phyloP scores from a whole-genome alignment of 2,797 vertebrate species.

The Coranthus polyacanthus region DNA sequence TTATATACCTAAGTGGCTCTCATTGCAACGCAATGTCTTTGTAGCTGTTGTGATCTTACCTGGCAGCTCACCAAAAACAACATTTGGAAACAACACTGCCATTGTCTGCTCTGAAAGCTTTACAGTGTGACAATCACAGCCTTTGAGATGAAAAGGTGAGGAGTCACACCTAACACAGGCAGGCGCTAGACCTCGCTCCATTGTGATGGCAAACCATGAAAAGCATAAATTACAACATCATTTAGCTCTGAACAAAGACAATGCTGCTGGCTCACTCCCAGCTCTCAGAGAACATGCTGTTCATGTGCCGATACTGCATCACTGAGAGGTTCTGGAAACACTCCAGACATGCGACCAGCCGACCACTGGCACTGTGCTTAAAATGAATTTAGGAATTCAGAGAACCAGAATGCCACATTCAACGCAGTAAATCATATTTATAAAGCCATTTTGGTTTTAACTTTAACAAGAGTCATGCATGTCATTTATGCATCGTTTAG shows the following conservation, averaged over 20 bases:
- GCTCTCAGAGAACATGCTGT: conserved; percentile 61
- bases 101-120: conserved; percentile 35
- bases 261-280: conserved; percentile 47
- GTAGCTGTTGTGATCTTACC: conserved; percentile 26
- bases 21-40: conserved; percentile 14
- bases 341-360: conserved; percentile 45
- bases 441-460: conserved; percentile 20
- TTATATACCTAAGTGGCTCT: conserved; percentile 27
- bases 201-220: conserved; percentile 37
- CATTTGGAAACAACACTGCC: conserved; percentile 22
- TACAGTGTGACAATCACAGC: conserved; percentile 33
- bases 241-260: conserved; percentile 53
- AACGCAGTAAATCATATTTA: conserved; percentile 27
- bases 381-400: conserved; percentile 40
- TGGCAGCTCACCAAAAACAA: conserved; percentile 31
- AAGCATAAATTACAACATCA: conserved; percentile 50
- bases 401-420: conserved; percentile 8
- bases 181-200: conserved; percentile 17
- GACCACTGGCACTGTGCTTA: conserved; percentile 29
- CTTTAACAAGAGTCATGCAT: conserved; percentile 10
- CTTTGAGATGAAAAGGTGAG: conserved; percentile 51
- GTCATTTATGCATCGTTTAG: not conserved
- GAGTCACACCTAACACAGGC: conserved; percentile 55
- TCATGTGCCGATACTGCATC: conserved; percentile 51
- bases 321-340: conserved; percentile 53